Conservation (phyloP, 2,797 vertebrate genomes). For the Parotocinclus haroldoi region DNA sequence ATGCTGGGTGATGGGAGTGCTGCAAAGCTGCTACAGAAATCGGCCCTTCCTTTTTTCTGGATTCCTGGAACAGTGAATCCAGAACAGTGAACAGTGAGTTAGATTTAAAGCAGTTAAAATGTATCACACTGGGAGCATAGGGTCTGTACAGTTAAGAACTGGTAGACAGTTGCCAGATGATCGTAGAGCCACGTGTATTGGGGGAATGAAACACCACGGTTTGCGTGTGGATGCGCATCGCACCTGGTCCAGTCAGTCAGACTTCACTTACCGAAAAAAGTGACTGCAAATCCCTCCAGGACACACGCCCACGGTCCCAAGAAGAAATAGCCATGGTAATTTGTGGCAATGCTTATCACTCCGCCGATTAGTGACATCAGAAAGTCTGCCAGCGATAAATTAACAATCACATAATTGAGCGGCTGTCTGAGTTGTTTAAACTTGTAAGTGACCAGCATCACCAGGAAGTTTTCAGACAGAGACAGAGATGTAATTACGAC, state of each 20-base stretch:
- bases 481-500: constrained; percentile 80
- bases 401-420: constrained; percentile 86
- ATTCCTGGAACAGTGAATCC: too few relatives aligned
- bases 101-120: too few relatives aligned
- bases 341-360: constrained; percentile 80
- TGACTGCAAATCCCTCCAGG: constrained; percentile 87
- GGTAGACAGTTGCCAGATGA: too few relatives aligned
- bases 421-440: constrained; percentile 84
- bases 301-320: constrained; percentile 84
- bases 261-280: constrained; percentile 83
- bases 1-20: too few relatives aligned
- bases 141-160: too few relatives aligned
- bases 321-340: constrained; percentile 84
- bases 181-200: too few relatives aligned
- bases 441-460: constrained; percentile 85
- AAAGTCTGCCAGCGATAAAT: constrained; percentile 85
- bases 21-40: too few relatives aligned
- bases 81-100: too few relatives aligned
- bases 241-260: neutral
- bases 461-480: constrained; percentile 80
- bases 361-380: constrained; percentile 83
- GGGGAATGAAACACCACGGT: too few relatives aligned
- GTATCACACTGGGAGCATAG: too few relatives aligned
- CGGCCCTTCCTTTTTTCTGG: too few relatives aligned
- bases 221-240: too few relatives aligned